Conservation (phyloP, 2,797 vertebrate species). For the Hippocampus kuda region DNA sequence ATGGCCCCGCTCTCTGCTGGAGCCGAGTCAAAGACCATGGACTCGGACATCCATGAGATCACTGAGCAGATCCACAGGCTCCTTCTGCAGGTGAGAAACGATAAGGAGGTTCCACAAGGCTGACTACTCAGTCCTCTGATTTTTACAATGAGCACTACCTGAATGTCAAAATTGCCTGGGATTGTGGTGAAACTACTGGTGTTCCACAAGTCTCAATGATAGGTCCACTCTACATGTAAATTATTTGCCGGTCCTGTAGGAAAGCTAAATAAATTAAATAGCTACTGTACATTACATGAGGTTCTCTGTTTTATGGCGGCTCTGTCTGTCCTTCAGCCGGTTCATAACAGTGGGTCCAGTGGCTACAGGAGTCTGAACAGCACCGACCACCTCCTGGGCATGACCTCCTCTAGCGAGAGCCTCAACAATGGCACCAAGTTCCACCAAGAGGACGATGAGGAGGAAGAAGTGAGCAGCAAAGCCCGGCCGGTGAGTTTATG, state of each 20-base stretch:
- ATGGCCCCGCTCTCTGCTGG: constrained; percentile 50
- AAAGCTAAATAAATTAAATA: background rate
- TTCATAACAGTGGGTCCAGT: constrained; percentile 82
- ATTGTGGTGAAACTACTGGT: background rate
- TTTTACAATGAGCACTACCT: background rate
- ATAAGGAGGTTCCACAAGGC: background rate
- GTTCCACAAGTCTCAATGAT: background rate
- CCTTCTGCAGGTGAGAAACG: constrained; percentile 76
- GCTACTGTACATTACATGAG: background rate
- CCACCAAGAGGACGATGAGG: constrained; percentile 61
- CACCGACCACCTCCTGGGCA: constrained; percentile 77
- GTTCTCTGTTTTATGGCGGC: background rate
- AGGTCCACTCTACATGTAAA: background rate
- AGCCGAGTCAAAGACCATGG: constrained; percentile 67
- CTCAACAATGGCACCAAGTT: constrained; percentile 64
- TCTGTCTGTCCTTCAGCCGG: constrained; percentile 65
- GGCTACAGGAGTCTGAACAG: constrained; percentile 85
- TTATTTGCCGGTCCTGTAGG: background rate
- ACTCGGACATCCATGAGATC: constrained; percentile 79
- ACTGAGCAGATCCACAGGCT: constrained; percentile 89
- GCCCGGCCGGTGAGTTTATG: constrained; percentile 71
- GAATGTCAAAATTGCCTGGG: background rate
- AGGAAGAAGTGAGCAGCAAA: constrained; percentile 59
- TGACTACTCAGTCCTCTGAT: background rate
- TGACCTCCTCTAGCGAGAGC: constrained; percentile 84